Evolutionary conservation across 2,797 vertebrate species (phyloP), one percentile per base, ranked within the genome.

Genomic region (Hyperoplus lanceolatus): DNA sequence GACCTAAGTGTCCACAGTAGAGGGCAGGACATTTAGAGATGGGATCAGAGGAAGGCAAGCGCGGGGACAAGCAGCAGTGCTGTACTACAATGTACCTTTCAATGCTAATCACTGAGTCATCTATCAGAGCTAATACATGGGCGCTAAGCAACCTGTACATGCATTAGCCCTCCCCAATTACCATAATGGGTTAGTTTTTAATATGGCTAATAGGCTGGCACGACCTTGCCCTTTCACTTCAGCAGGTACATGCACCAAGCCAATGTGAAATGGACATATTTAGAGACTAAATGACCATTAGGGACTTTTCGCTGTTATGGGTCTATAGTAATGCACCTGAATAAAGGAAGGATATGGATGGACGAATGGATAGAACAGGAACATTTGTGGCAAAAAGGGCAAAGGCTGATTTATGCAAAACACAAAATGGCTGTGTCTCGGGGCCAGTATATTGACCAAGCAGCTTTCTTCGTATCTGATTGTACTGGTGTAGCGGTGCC

Each of bases 141-240:
- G 89, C 89, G 90, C 92, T 90, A 92, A 93, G 93, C 95, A 95
- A 95, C 92, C 92, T 93, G 91, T 93, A 93, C 94, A 92, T 94
- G 92, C 94, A 95, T 96, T 95, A 95, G 92, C 85, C 86, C 86
- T 86, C 75, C 50, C 83, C 90, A 91, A 96, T 96, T 96, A 95
- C 85, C 95, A 95, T 96, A 95, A 96, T 96, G 95, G 95, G 85
- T 81, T 83, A 87, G 87, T 92, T 92, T 95, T 96, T 95, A 96
- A 96, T 96, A 94, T 93, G 93, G 93, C 92, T 95, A 96, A 96
- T 96, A 95, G 95, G 85, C 91, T 95, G 93, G 92, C 93, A 93
- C 91, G 95, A 96, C 95, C 95, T 96, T 96, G 94, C 92, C 93
- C 92, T 91, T 93, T 94, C 89, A 89, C 87, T 94, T 29, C 90